Conservation (phyloP, 2,888 invertebrate genomes). For the Calameuta pallipes region DNA sequence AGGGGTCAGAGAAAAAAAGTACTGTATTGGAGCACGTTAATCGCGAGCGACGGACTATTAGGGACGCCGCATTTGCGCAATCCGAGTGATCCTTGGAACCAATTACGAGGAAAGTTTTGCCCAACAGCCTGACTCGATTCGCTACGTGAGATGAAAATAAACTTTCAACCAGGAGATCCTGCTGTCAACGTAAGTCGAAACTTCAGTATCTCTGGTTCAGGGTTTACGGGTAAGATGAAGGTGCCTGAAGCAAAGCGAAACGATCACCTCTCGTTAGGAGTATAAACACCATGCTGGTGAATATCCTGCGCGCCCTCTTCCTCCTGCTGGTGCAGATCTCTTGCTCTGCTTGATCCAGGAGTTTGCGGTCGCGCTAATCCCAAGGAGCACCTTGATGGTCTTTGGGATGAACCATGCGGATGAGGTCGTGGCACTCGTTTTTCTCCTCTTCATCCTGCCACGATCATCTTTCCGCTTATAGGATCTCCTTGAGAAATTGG, state of each 20-base stretch:
- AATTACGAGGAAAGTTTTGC: too few species aligned
- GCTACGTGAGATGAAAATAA: slow-evolving; percentile 20
- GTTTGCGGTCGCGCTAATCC: background rate
- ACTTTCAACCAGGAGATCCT: background rate
- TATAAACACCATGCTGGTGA: background rate
- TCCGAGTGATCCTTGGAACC: background rate
- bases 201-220: background rate
- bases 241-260: background rate
- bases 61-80: background rate
- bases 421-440: background rate
- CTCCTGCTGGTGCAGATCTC: background rate
- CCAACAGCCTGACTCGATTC: slow-evolving; percentile 10
- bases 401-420: background rate
- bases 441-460: background rate
- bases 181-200: background rate
- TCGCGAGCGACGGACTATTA: background rate
- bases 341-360: background rate
- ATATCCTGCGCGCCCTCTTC: background rate
- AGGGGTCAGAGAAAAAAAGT: background rate
- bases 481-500: background rate
- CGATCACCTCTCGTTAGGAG: background rate
- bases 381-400: background rate
- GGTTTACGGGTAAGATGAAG: background rate
- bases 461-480: background rate
- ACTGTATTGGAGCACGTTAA: background rate